A percentile compares a stretch with the other conserved stretches of the same genome.
Conservation (phyloP, 2,113 vertebrate species). For the Stigmatopora nigra region DNA sequence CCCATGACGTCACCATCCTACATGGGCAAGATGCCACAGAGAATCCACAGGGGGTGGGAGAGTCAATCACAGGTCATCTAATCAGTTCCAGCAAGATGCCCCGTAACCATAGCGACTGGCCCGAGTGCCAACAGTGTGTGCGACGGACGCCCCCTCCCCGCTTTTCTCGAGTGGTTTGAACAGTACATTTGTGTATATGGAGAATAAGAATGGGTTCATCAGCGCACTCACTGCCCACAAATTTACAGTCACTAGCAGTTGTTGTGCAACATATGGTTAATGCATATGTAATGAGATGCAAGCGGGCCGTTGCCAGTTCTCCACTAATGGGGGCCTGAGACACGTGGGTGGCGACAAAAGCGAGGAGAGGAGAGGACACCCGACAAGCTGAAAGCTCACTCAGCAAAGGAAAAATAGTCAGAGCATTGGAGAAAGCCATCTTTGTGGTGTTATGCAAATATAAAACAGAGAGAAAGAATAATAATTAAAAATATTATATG, state of each 20-base stretch:
- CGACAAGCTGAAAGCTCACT: slow-evolving; percentile 40
- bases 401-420: slow-evolving; percentile 42
- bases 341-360: slow-evolving; percentile 52
- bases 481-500: too few relatives aligned
- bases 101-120: slow-evolving; percentile 57
- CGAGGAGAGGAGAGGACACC: slow-evolving; percentile 37
- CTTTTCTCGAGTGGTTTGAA: slow-evolving; percentile 29
- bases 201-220: slow-evolving; percentile 10
- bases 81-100: slow-evolving; percentile 30
- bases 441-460: slow-evolving; percentile 8
- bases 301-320: neutral
- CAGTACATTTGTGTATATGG: slow-evolving; percentile 32
- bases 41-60: slow-evolving; percentile 27
- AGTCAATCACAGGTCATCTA: slow-evolving; percentile 54
- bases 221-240: neutral
- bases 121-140: slow-evolving; percentile 44
- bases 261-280: slow-evolving; percentile 16
- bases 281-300: slow-evolving; percentile 22
- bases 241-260: slow-evolving; percentile 10
- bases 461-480: too few relatives aligned
- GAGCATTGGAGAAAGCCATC: slow-evolving; percentile 42
- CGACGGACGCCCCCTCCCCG: slow-evolving; percentile 27
- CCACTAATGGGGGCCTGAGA: slow-evolving; percentile 36
- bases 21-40: slow-evolving; percentile 46
- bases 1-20: slow-evolving; percentile 43